Percentiles rank a stretch among this genome's conserved stretches.
Evolutionary conservation across 2,113 vertebrate species (phyloP).

Genomic region (Australoheros scitulus): DNA sequence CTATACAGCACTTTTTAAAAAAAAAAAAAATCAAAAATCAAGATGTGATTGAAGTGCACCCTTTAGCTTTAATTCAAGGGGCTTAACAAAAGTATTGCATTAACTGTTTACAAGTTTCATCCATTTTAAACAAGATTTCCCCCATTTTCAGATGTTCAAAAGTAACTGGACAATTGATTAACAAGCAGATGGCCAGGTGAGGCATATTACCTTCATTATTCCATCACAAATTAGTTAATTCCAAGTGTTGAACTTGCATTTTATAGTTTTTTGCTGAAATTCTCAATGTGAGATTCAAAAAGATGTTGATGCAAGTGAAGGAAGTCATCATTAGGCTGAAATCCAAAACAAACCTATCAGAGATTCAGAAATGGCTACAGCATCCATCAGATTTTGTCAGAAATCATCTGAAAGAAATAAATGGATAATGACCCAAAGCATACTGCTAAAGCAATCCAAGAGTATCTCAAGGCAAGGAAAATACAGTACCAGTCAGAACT

Average conservation of each 20-base stretch:
- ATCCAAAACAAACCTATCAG: background rate
- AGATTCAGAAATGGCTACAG: background rate
- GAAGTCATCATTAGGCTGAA: background rate
- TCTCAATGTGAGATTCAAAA: background rate
- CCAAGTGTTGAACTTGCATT: background rate
- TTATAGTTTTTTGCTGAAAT: background rate
- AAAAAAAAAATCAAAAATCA: too few relatives aligned
- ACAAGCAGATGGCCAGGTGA: background rate
- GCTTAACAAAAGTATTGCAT: background rate
- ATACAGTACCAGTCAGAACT: too few relatives aligned
- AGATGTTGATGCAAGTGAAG: background rate
- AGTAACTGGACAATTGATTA: background rate
- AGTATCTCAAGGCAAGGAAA: background rate
- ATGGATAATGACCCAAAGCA: background rate
- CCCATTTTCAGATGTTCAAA: background rate
- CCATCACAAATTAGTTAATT: background rate
- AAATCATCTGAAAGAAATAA: background rate
- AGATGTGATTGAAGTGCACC: background rate
- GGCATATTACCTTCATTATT: background rate
- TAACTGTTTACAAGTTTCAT: background rate
- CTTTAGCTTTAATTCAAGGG: background rate
- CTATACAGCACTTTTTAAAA: background rate
- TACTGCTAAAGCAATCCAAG: background rate
- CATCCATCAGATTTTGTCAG: background rate
- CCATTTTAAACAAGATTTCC: background rate